A percentile compares a stretch with the other conserved stretches of the same genome.
Evolutionary conservation across 2,113 vertebrate genomes (phyloP).

Genomic region (Turnix velox): DNA sequence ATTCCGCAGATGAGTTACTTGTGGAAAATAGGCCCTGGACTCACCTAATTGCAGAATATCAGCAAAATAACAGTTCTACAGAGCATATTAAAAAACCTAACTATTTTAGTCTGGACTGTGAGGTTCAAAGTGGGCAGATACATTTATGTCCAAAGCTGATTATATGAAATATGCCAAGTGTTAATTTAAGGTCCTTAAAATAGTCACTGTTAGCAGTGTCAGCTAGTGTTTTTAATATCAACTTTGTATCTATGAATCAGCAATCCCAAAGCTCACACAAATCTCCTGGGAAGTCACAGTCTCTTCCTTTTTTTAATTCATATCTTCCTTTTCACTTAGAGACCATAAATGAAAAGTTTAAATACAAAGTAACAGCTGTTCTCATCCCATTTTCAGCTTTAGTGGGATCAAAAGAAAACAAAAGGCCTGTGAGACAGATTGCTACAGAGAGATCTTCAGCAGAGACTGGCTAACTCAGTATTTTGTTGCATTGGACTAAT

Average conservation of each 20-base stretch:
- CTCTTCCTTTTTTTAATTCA: neutral
- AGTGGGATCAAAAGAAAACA: neutral
- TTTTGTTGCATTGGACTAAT: neutral
- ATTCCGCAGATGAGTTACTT: neutral
- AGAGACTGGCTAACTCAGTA: neutral
- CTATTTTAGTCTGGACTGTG: neutral
- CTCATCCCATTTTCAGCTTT: neutral
- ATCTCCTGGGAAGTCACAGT: neutral
- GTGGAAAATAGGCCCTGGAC: neutral
- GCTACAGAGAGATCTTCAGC: neutral
- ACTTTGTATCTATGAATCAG: neutral
- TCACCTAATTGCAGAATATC: neutral
- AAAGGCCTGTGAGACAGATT: neutral
- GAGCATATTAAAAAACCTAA: neutral
- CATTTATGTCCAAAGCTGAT: neutral
- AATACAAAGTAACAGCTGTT: neutral
- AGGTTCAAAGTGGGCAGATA: neutral
- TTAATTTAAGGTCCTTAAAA: neutral
- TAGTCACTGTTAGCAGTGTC: no score
- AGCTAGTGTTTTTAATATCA: no score
- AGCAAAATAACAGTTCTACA: neutral
- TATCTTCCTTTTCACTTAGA: neutral
- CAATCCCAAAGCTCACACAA: neutral
- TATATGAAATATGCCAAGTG: neutral
- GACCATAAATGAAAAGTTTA: constrained; percentile 14